Conservation (phyloP, 2,113 vertebrate genomes). For the Oryzias celebensis region DNA sequence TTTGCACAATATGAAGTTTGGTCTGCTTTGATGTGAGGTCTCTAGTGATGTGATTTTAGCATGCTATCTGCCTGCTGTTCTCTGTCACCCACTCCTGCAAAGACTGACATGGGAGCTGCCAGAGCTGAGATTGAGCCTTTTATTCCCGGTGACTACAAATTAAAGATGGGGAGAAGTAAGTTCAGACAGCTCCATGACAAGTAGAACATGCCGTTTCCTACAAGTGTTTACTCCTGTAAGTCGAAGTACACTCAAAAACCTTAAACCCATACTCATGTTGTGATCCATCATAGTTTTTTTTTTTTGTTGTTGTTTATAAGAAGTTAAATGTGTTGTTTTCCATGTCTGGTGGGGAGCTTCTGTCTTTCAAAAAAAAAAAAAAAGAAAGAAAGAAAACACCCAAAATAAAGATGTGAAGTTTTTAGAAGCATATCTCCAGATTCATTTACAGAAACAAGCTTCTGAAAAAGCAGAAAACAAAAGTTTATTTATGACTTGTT, state of each 20-base stretch:
- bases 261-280: not conserved
- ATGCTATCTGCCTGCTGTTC: constrained; percentile 71
- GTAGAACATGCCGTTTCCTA: constrained; percentile 43
- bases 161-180: constrained; percentile 59
- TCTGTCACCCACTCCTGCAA: constrained; percentile 69
- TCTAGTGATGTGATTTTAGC: constrained; percentile 74
- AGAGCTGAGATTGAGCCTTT: constrained; percentile 62
- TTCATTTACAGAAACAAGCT: constrained; percentile 44
- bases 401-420: constrained; percentile 37
- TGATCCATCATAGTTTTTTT: not conserved
- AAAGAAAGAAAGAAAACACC: not conserved
- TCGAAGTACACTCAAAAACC: not conserved
- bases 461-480: constrained; percentile 10
- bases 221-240: constrained; percentile 30
- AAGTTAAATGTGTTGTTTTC: constrained; percentile 11
- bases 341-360: constrained; percentile 3
- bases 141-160: constrained; percentile 70
- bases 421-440: constrained; percentile 15
- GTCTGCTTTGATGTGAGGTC: constrained; percentile 74
- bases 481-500: constrained; percentile 46
- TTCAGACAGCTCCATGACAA: constrained; percentile 58
- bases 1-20: constrained; percentile 72
- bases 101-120: constrained; percentile 72
- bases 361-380: not conserved
- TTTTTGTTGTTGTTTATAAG: not conserved